phyloP scores from a whole-genome alignment of 2,113 vertebrate genomes.

The Pelusios castaneus region DNA sequence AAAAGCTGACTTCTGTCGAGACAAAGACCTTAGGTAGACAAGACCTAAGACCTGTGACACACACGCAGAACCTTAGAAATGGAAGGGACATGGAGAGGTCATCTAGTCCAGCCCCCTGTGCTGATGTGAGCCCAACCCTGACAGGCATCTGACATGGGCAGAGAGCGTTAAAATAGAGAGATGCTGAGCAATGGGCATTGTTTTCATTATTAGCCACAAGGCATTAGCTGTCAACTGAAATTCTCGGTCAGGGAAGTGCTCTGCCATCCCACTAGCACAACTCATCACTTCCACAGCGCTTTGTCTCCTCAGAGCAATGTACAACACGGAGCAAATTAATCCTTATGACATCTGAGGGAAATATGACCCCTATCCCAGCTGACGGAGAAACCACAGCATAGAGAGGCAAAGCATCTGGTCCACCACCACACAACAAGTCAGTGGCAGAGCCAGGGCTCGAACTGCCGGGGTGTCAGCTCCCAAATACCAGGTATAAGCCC shows the following conservation, averaged over 20 bases:
- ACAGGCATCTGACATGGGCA: not conserved
- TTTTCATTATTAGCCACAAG: not conserved
- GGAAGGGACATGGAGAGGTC: not conserved
- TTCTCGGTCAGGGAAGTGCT: not conserved
- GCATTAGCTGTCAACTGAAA: not conserved
- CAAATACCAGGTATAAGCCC: not conserved
- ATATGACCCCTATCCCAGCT: accelerated
- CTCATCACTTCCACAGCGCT: not conserved
- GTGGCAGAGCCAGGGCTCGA: not conserved
- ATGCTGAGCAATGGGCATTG: not conserved
- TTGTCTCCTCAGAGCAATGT: not conserved
- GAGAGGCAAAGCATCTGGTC: not conserved
- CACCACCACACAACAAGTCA: not conserved
- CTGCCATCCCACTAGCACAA: not conserved
- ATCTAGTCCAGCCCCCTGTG: not conserved
- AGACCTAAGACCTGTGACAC: too few relatives aligned
- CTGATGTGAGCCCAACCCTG: not conserved
- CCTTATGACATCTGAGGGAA: not conserved
- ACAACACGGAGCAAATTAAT: accelerated
- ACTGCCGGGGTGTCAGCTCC: not conserved
- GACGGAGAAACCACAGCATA: not conserved
- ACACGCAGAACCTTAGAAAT: not conserved
- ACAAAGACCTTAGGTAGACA: too few relatives aligned
- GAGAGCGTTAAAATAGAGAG: accelerated
- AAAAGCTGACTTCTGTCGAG: too few relatives aligned